Percentiles rank a stretch among this genome's conserved stretches.
Conservation (phyloP, 2,888 invertebrate species). For the Allolobophora icterica region DNA sequence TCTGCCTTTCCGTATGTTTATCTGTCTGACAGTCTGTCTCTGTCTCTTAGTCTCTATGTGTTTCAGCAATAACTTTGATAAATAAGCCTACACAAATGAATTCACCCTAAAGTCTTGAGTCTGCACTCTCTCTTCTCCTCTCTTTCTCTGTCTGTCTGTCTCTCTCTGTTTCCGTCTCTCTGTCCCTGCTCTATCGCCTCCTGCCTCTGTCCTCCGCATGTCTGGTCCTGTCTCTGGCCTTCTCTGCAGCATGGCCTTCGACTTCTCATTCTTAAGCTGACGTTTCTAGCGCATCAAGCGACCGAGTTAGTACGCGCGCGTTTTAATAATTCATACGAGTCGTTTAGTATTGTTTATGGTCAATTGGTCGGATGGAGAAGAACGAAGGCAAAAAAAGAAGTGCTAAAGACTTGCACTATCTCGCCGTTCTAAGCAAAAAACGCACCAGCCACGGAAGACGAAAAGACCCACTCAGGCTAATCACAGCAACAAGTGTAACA, state of each 20-base stretch:
- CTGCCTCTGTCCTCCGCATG: background rate
- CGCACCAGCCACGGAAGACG: background rate
- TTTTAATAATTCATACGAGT: constrained; percentile 2
- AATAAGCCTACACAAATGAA: too few relatives aligned
- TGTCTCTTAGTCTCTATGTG: too few relatives aligned
- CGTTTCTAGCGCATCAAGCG: background rate
- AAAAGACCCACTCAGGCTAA: background rate
- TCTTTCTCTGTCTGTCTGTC: background rate
- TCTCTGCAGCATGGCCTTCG: background rate
- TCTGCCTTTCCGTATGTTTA: background rate
- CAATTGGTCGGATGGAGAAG: background rate
- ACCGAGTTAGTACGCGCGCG: background rate
- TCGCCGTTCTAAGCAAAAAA: background rate
- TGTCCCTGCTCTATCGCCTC: background rate
- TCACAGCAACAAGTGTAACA: background rate
- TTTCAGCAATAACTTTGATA: too few relatives aligned
- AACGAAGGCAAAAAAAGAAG: background rate
- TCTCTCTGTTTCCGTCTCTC: background rate
- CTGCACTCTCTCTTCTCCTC: background rate
- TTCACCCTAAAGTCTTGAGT: too few relatives aligned
- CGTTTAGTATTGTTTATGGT: background rate
- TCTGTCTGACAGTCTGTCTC: background rate
- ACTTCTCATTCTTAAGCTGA: background rate
- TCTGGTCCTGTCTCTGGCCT: background rate
- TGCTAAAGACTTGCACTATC: constrained; percentile 8